Evolutionary conservation across 2,797 vertebrate genomes (phyloP).

Genomic region (Diplodus sargus): DNA sequence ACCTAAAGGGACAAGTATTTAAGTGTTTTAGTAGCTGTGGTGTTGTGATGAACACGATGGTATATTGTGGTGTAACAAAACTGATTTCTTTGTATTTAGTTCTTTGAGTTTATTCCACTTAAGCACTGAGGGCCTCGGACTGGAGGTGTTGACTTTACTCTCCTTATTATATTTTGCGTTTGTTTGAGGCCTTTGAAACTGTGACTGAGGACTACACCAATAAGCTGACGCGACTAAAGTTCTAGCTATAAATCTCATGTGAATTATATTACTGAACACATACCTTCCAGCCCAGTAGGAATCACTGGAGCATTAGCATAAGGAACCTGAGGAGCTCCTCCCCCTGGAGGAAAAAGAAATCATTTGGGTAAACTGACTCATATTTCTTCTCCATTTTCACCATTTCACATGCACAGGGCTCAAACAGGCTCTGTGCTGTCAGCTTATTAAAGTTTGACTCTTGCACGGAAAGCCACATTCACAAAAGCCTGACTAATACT

Average conservation of each 20-base stretch:
- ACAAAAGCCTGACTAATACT: conserved; percentile 39
- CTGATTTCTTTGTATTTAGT: too few relatives aligned
- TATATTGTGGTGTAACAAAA: neutral
- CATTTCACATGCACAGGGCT: neutral
- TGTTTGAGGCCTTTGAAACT: neutral
- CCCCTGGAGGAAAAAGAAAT: conserved; percentile 42
- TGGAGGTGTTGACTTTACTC: neutral
- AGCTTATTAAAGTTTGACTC: conserved; percentile 29
- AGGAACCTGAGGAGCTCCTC: conserved; percentile 74
- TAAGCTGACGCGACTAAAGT: neutral
- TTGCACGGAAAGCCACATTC: conserved; percentile 1
- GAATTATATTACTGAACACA: neutral
- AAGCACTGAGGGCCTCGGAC: neutral
- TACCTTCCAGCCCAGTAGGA: conserved; percentile 82
- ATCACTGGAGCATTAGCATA: conserved; percentile 78
- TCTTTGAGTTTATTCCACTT: neutral
- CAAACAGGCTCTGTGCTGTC: neutral
- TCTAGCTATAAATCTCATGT: neutral
- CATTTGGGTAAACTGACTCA: conserved; percentile 27
- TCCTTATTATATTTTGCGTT: neutral
- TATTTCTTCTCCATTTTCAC: neutral
- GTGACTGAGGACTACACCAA: neutral
- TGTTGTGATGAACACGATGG: neutral
- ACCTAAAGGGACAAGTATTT: conserved; percentile 56
- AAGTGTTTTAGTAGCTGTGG: neutral